Conservation (phyloP, 1,140 invertebrate species). For the Euglossa dilemma region DNA sequence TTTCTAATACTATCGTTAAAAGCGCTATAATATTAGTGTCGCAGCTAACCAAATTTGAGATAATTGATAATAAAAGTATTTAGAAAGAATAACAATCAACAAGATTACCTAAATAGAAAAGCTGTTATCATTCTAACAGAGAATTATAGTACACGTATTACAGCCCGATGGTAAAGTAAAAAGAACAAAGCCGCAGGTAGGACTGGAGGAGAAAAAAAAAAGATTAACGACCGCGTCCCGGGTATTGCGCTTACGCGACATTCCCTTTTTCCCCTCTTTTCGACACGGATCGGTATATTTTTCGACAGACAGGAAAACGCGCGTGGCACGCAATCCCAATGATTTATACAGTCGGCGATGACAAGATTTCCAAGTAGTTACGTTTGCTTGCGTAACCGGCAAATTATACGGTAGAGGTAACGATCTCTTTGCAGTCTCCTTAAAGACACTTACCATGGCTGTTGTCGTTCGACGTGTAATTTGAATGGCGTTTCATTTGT, state of each 20-base stretch:
- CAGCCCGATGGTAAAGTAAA: neutral
- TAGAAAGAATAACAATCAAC: no score
- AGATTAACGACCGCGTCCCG: neutral
- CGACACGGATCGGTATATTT: constrained; percentile 1
- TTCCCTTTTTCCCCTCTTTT: neutral
- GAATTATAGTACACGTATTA: no score
- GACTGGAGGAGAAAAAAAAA: neutral
- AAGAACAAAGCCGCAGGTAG: neutral
- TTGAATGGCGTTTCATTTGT: constrained; percentile 20
- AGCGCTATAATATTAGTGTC: no score
- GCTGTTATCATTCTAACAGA: no score
- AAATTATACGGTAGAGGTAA: constrained; percentile 45
- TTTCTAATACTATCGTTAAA: no score
- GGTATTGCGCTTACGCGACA: neutral
- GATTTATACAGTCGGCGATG: constrained; percentile 41
- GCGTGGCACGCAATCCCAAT: constrained; percentile 34
- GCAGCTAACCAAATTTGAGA: no score
- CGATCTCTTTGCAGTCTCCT: constrained; percentile 43
- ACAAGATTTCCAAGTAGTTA: constrained; percentile 35
- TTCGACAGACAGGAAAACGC: constrained; percentile 5
- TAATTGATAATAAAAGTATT: no score
- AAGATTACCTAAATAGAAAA: no score
- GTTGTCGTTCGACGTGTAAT: constrained; percentile 32
- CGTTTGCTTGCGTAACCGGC: constrained; percentile 40
- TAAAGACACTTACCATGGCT: constrained; percentile 27